Evolutionary conservation across 2,797 vertebrate species (phyloP), one percentile per base, ranked within the genome.

Genomic region (Oreochromis grahami): DNA sequence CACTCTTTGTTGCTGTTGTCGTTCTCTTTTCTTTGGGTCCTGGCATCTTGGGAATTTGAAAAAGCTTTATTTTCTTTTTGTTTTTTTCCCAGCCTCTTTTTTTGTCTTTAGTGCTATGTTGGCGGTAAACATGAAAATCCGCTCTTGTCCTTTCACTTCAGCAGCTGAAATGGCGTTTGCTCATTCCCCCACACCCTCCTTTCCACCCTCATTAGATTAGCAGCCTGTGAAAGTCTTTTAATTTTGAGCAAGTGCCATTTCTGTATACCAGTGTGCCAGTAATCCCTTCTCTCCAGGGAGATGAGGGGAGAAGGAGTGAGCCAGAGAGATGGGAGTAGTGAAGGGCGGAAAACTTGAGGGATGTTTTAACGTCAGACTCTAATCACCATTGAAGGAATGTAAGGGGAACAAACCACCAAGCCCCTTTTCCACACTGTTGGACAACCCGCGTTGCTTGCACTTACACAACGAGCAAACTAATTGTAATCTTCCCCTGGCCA

Each of bases 241-340:
- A 96, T 96, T 96, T 95, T 93, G 92, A 94, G 90, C 87, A 94
- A 94, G 93, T 94, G 94, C 93, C 94, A 93, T 96, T 96, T 94
- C 93, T 94, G 91, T 94, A 89, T 88, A 93, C 93, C 91, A 92
- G 88, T 51, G 89, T 93, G 92, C 93, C 92, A 93, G 90, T 95
- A 96, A 96, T 96, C 95, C 91, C 87, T 89, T 89, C 86, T 93
- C 91, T 94, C 93, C 76, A 53, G 94, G 89, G 94, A 93, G 84
- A 90, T 38, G 81, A 86, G 80, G 82, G 87, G 87, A 88, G 89
- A 88, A 87, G 85, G 88, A 92, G 87, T 56, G 84, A 92, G 84
- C 80, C 36, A 10, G 70, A 87, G 91, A 86, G 88, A 91, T 85
- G 91, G 92, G 90, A 86, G 89, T 78, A 85, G 84, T 83, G 89